These are phyloP conservation scores for Pipistrellus pipistrellus DNA, from an alignment of 2,797 vertebrate genomes.

Conservation along the genomic window DNA sequence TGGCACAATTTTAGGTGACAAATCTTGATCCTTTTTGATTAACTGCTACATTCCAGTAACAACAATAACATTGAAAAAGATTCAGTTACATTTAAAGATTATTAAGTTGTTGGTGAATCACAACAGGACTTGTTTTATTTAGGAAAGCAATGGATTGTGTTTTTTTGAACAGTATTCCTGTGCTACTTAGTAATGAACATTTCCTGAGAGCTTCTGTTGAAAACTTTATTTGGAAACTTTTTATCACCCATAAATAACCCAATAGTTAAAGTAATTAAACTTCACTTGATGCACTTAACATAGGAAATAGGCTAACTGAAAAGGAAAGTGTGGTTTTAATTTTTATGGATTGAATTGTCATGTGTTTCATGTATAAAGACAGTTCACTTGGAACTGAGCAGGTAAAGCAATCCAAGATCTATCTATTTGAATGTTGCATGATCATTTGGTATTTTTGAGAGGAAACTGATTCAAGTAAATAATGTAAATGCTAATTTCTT, in stretches of 20 bases:
- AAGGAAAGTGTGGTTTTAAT: conserved; percentile 70
- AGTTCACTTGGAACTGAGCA: conserved; percentile 60
- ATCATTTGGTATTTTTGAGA: conserved; percentile 60
- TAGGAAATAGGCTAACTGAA: conserved; percentile 49
- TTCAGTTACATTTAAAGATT: background rate
- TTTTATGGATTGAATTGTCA: conserved; percentile 59
- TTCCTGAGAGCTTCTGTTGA: background rate
- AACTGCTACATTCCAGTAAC: conserved; percentile 5
- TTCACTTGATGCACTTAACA: conserved; percentile 45
- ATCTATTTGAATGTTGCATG: conserved; percentile 62
- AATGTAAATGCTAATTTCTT: conserved; percentile 58
- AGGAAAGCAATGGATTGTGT: background rate
- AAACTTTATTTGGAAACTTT: conserved; percentile 57
- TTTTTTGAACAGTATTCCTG: background rate
- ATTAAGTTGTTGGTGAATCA: background rate
- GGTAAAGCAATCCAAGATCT: conserved; percentile 67
- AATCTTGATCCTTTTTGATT: background rate
- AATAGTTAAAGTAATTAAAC: conserved; percentile 66
- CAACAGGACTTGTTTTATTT: conserved; percentile 17
- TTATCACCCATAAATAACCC: conserved; percentile 55
- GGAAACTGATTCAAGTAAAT: conserved; percentile 50
- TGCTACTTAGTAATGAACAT: conserved; percentile 31
- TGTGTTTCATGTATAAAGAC: conserved; percentile 74
- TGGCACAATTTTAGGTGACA: background rate
- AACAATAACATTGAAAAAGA: conserved; percentile 22